Evolutionary conservation across 2,113 vertebrate species (phyloP).

Genomic region (Psilopsiagon aymara): DNA sequence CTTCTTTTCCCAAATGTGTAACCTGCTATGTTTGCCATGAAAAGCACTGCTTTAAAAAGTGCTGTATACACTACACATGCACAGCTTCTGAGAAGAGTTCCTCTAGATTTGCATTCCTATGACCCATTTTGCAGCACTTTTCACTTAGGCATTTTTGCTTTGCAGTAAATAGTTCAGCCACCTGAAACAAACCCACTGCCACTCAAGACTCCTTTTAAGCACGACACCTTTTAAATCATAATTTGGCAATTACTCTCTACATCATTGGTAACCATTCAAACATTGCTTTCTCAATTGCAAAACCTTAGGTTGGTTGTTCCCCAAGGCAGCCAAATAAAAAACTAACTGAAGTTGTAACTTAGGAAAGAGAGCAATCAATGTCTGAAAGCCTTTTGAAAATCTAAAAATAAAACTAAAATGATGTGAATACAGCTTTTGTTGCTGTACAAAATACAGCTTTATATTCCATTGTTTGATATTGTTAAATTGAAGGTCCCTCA

Average conservation of each 20-base stretch:
- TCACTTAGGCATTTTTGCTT: not conserved
- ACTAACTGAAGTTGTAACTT: not conserved
- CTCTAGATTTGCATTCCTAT: not conserved
- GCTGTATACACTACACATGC: accelerated
- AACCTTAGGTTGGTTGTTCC: not conserved
- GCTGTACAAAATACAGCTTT: not conserved
- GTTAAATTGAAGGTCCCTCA: not conserved
- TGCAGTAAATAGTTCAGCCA: not conserved
- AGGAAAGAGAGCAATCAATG: accelerated
- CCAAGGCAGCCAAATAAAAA: not conserved
- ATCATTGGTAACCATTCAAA: not conserved
- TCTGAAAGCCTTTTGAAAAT: not conserved
- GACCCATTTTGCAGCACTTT: not conserved
- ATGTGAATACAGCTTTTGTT: not conserved
- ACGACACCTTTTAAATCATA: not conserved
- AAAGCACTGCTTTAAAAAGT: not conserved
- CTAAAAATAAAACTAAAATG: not conserved
- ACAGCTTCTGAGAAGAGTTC: not conserved
- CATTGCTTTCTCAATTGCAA: not conserved
- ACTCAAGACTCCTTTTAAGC: not conserved
- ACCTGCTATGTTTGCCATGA: not conserved
- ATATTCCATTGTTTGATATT: not conserved
- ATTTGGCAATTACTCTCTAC: not conserved
- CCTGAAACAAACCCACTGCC: not conserved
- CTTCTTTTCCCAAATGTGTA: not conserved